phyloP scores from a whole-genome alignment of 2,888 invertebrate genomes.

The Leucozona laternaria region DNA sequence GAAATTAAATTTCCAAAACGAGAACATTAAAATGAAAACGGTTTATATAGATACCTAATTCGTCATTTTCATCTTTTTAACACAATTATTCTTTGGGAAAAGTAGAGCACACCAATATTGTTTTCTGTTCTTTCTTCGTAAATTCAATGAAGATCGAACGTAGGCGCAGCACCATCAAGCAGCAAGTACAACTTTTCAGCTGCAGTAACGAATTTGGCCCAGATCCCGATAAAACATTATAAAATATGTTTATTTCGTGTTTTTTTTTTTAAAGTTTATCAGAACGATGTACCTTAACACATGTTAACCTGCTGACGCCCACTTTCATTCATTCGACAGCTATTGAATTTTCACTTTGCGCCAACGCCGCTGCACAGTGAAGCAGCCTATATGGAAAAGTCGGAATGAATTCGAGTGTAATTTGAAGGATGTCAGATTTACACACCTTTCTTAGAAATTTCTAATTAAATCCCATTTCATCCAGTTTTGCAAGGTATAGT shows the following conservation, averaged over 20 bases:
- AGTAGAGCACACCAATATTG: conserved; percentile 34
- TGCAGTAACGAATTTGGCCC: conserved; percentile 63
- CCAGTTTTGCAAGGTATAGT: too few relatives aligned
- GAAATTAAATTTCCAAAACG: too few relatives aligned
- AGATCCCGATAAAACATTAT: conserved; percentile 62
- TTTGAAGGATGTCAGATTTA: too few relatives aligned
- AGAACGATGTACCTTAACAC: conserved; percentile 60
- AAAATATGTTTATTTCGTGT: conserved; percentile 11
- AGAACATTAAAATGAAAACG: neutral
- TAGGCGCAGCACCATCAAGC: conserved; percentile 54
- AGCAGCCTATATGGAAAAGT: neutral
- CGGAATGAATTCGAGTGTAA: neutral
- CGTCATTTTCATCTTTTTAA: conserved; percentile 1
- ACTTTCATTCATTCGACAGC: conserved; percentile 68
- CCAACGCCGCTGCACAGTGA: neutral
- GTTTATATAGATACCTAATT: neutral
- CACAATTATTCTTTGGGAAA: neutral
- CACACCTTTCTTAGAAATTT: too few relatives aligned
- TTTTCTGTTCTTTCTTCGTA: neutral
- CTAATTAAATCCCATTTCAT: too few relatives aligned
- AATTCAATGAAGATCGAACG: conserved; percentile 32
- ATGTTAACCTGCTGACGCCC: conserved; percentile 75
- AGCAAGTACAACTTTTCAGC: conserved; percentile 37
- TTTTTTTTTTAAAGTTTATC: conserved; percentile 29
- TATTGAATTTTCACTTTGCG: conserved; percentile 69